Base-by-base conservation (phyloP, 2,797 vertebrate genomes). In the Danio kyathit region DNA sequence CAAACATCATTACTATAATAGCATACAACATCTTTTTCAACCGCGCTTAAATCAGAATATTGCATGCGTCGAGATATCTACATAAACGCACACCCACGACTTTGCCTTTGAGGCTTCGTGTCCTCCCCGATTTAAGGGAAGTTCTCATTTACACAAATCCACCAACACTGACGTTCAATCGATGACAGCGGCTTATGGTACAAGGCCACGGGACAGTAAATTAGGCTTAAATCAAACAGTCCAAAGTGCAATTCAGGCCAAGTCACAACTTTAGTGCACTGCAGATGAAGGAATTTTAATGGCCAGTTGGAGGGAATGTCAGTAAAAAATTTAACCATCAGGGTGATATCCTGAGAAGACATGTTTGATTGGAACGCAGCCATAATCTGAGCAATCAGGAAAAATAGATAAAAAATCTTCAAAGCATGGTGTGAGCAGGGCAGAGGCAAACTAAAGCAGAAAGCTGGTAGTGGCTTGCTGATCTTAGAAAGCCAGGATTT, bases 1-100 rank as follows among this genome's bases (percentile, higher is more conserved):
- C 80, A 83, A 83, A 80, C 70, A 84, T 82, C 81, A 84, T 81
- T 79, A 81, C 40, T 56, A 69, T 84, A 83, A 86, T 83, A 70
- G 59, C 67, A 76, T 64, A 74, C 72, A 86, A 80, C 64, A 72
- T 84, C 59, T 61, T 77, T 80, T 74, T 77, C 49, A 75, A 69
- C 49, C 63, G 84, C 12, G 54, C 54, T 83, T 80, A 79, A 82
- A 84, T 76, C 59, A 76, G 71, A 76, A 76, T 65, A 82, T 66
- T 66, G 40, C 49, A 73, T n/a, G 48, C 19, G 7, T 76, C 82
- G 46, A 74, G 51, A 65, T 74, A 81, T 83, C 77, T 67, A 60
- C 56, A 82, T 81, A 67, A 77, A 73, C 14, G 70, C 65, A 70
- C 51, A 41, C 63, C 74, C 69, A 67, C 48, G 40, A 71, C 59